Evolutionary conservation across 1,140 invertebrate genomes (phyloP), one percentile per base, ranked within the genome.

Genomic region (Condylostylus longicornis): DNA sequence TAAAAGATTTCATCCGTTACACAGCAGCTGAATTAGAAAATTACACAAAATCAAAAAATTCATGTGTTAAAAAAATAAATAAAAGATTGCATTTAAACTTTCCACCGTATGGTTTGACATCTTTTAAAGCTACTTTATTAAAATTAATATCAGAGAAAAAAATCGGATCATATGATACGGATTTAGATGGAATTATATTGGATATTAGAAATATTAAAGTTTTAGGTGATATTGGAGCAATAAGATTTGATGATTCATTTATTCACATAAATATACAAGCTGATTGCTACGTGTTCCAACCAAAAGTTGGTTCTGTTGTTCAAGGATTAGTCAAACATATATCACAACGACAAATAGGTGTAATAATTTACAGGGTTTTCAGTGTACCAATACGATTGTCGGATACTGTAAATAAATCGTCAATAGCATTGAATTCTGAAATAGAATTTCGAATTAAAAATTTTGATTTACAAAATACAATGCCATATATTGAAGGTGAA

Each of bases 201-300:
- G 62, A 65, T n/a, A 71, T 72, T 35, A 58, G 64, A 42, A 72
- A 74, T 42, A 64, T 70, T 12, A 73, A 69, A 53, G 37, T 75
- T 8, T 33, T 70, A 5, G 61, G 57, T 4, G 38, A 59, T 1
- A 37, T 56, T 1, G 66, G 61, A 23, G 50, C 51, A 3, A 46
- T 69, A 29, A 46, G 64, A 7, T 46, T 61, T 17, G 70, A 72
- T 35, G 61, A 58, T 38, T 62, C 53, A 19, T 67, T 58, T 18
- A 57, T 72, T 42, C 71, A 74, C 41, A 23, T 71, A 13, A 58
- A 70, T 41, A 52, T 71, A 13, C 50, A 64, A 51, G 68, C 63
- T 22, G 67, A 72, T 44, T 74, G 71, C 52, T 75, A 71, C 51
- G 47, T 75, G 13, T 74, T 76, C 42, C 58, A 56, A 37, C 72